Percentiles rank a stretch among this genome's conserved stretches.
Conservation (phyloP, 2,113 vertebrate genomes). For the Hymenochirus boettgeri region DNA sequence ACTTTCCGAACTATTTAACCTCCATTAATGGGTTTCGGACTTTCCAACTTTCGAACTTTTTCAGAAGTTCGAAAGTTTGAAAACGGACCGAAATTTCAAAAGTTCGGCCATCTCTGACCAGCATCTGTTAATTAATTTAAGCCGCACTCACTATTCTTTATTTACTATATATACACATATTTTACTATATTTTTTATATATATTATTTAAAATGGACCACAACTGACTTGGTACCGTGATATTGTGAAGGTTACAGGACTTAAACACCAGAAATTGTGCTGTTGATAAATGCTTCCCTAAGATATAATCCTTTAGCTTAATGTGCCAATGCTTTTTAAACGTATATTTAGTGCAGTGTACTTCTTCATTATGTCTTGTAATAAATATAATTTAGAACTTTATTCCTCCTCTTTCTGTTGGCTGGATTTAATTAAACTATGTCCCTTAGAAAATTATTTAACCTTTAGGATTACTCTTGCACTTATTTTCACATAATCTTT, state of each 20-base stretch:
- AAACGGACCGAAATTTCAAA: too few relatives aligned
- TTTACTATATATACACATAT: background rate
- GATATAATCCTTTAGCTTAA: background rate
- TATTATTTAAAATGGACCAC: background rate
- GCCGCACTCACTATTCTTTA: background rate
- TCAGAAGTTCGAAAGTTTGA: too few relatives aligned
- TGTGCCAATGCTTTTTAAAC: background rate
- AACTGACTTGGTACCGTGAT: background rate
- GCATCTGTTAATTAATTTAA: constrained; percentile 2
- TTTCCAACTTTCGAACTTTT: too few relatives aligned
- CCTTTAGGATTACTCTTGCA: background rate
- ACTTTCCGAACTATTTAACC: too few relatives aligned
- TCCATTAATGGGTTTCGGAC: too few relatives aligned
- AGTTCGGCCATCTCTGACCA: too few relatives aligned
- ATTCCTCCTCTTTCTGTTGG: background rate
- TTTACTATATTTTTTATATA: background rate
- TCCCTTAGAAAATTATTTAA: background rate
- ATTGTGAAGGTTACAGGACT: constrained; percentile 4
- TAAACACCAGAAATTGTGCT: background rate
- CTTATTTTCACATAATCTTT: too few relatives aligned
- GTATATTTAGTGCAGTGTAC: background rate
- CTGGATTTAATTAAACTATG: constrained; percentile 1
- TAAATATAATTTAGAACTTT: background rate
- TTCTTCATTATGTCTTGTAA: background rate
- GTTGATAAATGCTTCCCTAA: background rate